Evolutionary conservation across 2,888 invertebrate genomes (phyloP).

Genomic region (Drosophila anomalata): DNA sequence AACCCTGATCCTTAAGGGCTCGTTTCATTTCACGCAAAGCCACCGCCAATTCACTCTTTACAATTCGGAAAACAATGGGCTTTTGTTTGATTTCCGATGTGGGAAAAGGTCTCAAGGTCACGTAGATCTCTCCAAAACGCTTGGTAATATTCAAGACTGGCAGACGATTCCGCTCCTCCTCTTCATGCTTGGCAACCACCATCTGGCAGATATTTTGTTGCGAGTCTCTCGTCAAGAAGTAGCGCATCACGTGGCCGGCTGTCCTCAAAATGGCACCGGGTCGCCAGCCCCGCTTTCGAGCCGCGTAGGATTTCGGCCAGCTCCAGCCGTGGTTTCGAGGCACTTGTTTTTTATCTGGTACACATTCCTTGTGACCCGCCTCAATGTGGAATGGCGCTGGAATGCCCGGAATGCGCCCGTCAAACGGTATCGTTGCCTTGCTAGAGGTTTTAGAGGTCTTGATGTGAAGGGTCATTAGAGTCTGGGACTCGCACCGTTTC

Average conservation of each 20-base stretch:
- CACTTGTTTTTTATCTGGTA: conserved; percentile 84
- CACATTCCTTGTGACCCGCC: conserved; percentile 86
- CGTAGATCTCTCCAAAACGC: conserved; percentile 87
- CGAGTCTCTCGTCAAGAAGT: conserved; percentile 64
- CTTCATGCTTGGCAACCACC: conserved; percentile 74
- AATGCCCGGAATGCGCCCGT: background rate
- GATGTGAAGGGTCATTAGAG: background rate
- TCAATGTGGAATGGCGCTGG: conserved; percentile 47
- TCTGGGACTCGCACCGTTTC: conserved; percentile 1
- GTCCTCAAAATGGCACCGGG: conserved; percentile 81
- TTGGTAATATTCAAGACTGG: conserved; percentile 87
- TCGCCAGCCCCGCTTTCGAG: conserved; percentile 78
- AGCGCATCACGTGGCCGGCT: conserved; percentile 80
- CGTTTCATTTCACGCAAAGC: conserved; percentile 85
- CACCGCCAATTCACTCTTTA: conserved; percentile 85
- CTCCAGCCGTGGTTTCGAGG: conserved; percentile 88
- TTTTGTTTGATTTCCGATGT: conserved; percentile 75
- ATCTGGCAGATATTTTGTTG: conserved; percentile 60
- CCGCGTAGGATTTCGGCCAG: conserved; percentile 84
- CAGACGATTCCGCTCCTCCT: conserved; percentile 74
- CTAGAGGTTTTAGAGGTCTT: background rate
- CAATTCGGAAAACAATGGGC: conserved; percentile 88
- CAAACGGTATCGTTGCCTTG: background rate
- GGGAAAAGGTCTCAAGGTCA: conserved; percentile 82
- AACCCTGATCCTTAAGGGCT: conserved; percentile 85